These are phyloP conservation scores for Hedya salicella DNA, from an alignment of 2,888 invertebrate genomes.

Conservation along the genomic window DNA sequence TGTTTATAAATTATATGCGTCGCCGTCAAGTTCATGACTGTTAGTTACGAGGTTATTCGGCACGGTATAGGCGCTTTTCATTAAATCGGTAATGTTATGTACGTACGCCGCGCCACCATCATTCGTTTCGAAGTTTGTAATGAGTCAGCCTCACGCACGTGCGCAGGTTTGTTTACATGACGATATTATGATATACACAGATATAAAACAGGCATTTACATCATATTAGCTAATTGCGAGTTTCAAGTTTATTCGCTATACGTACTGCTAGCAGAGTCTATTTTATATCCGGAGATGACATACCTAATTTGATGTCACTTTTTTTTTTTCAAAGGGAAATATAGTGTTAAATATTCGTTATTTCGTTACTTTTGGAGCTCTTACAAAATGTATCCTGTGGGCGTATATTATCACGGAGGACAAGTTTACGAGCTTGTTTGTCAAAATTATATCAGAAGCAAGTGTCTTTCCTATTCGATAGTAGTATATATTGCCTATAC, in stretches of 20 bases:
- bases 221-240: conserved; percentile 30
- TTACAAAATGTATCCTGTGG: neutral
- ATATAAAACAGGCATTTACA: conserved; percentile 35
- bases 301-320: conserved; percentile 1
- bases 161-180: conserved; percentile 76
- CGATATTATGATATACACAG: conserved; percentile 59
- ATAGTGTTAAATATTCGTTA: neutral
- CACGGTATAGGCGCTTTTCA: neutral
- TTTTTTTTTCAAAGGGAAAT: no score
- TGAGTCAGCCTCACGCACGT: conserved; percentile 64
- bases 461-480: no score
- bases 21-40: conserved; percentile 6
- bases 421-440: no score
- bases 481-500: no score
- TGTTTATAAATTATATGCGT: conserved; percentile 3
- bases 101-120: conserved; percentile 59
- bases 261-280: neutral
- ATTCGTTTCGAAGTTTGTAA: conserved; percentile 53
- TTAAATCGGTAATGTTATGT: conserved; percentile 53
- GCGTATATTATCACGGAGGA: neutral
- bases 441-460: neutral
- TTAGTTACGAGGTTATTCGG: neutral
- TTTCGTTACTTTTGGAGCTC: neutral
- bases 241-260: conserved; percentile 4
- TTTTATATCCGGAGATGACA: neutral